Base-by-base conservation (phyloP, 1,140 invertebrate genomes). In the Zaprionus tsacasi region DNA sequence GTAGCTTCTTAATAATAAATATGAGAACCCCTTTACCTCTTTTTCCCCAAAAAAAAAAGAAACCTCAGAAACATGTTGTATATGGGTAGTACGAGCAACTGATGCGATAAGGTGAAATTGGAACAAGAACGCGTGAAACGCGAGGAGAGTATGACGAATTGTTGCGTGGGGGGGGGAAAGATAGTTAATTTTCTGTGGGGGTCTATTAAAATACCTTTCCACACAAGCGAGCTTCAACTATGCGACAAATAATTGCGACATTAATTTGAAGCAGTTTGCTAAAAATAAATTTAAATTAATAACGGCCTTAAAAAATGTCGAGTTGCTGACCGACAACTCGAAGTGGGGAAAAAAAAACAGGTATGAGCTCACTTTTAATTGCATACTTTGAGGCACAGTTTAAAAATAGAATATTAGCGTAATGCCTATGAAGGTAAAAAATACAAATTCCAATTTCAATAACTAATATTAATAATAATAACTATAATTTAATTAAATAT, bases 101-200 rank as follows among this genome's bases (percentile, higher is more conserved):
- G 35, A 30, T 36, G 35, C 43, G 72, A 75, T 75, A 75, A 70
- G 59, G 40, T 15, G 7, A 50, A 70, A 52, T 25, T 11, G 15
- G 35, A 60, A 33, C 54, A n/a, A 43, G 30, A 59, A 2, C 17
- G n/a, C 40, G 40, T 45, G 11, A 25, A 25, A 50, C 6, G 8
- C 70, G 71, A 70, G 66, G 40, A n/a, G 66, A 52, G 66, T 35
- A 40, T 15, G 17, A 52, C 48, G 35, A 6, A 38, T 61, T 30
- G 33, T 25, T 35, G 10, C 10, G 17, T 68, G 35, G 21, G 30
- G 25, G 27, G 35, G 21, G 30, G 25, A 36, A 17, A 21, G 17
- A 45, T 50, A 33, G 25, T 33, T 15, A 27, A 33, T 30, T 30
- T 8, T n/a, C 25, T 65, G 48, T 36, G 3, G 7, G 15, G 1